Percentiles rank a stretch among this genome's conserved stretches.
These are phyloP conservation scores for Mus spicilegus DNA, from an alignment of 2,113 vertebrate genomes.

Conservation along the genomic window DNA sequence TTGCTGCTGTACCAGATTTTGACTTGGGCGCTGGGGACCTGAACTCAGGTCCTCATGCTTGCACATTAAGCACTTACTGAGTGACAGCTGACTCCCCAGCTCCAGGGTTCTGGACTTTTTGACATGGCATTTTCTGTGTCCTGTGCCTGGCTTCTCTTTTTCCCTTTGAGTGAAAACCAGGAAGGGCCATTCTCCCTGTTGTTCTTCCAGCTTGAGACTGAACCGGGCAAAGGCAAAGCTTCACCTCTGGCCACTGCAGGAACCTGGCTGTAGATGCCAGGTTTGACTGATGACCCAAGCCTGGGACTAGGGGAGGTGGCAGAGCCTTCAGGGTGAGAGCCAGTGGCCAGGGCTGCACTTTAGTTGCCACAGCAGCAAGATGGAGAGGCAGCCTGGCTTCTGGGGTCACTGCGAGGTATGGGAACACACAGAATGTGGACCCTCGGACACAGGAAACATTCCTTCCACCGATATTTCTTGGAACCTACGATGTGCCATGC, in stretches of 20 bases:
- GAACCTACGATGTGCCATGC: rapidly evolving
- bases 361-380: not conserved
- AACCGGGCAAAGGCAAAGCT: rapidly evolving
- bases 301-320: not conserved
- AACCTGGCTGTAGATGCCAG: not conserved
- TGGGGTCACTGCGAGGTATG: not conserved
- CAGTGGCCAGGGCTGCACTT: not conserved
- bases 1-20: not conserved
- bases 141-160: not conserved
- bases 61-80: not conserved
- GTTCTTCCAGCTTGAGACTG: not conserved
- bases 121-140: not conserved
- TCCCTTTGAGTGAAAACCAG: not conserved
- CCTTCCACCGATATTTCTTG: not conserved
- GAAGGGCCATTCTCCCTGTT: not conserved
- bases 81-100: not conserved
- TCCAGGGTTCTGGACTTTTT: too few species aligned
- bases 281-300: not conserved
- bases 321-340: not conserved
- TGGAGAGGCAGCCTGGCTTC: not conserved
- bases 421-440: not conserved
- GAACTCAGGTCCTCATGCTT: not conserved
- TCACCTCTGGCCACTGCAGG: not conserved
- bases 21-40: not conserved
- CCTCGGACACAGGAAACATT: not conserved